Conservation (phyloP, 2,113 vertebrate genomes). For the Xiphophorus maculatus region DNA sequence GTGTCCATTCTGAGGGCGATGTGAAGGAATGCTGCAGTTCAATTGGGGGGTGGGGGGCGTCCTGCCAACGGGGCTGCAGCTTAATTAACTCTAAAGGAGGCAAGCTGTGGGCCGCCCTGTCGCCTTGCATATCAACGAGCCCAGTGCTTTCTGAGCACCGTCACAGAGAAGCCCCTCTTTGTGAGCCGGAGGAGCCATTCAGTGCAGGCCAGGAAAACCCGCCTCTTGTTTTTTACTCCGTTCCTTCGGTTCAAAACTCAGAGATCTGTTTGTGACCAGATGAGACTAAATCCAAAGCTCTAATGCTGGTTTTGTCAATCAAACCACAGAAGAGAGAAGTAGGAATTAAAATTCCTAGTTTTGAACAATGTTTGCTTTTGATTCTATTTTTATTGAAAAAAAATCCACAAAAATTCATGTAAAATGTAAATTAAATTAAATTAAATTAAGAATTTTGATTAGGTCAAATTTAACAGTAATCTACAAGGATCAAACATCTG, state of each 20-base stretch:
- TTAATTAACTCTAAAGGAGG: conserved; percentile 83
- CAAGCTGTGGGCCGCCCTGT: conserved; percentile 75
- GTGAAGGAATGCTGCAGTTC: conserved; percentile 55
- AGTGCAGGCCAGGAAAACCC: conserved; percentile 61
- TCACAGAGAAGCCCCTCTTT: conserved; percentile 85
- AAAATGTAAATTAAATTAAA: neutral
- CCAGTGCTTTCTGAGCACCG: conserved; percentile 79
- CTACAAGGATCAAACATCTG: neutral
- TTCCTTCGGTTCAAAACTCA: conserved; percentile 36
- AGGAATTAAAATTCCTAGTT: neutral
- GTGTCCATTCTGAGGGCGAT: conserved; percentile 9
- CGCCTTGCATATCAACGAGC: conserved; percentile 89
- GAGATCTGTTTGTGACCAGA: conserved; percentile 11
- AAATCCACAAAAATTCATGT: neutral
- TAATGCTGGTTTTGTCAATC: conserved; percentile 16
- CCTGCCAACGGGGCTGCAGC: conserved; percentile 76
- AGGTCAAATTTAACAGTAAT: neutral
- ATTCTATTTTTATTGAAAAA: neutral
- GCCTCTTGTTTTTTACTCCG: conserved; percentile 49
- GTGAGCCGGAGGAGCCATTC: conserved; percentile 79
- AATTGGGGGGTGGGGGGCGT: conserved; percentile 38
- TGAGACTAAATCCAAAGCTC: neutral
- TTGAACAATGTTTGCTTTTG: rapidly evolving
- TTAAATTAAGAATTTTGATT: neutral
- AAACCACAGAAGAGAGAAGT: neutral